Evolutionary conservation across 64 coral and sea anemone genomes (phyloP), one percentile per base, ranked within the genome.

Genomic region (Astreopora myriophthalma): DNA sequence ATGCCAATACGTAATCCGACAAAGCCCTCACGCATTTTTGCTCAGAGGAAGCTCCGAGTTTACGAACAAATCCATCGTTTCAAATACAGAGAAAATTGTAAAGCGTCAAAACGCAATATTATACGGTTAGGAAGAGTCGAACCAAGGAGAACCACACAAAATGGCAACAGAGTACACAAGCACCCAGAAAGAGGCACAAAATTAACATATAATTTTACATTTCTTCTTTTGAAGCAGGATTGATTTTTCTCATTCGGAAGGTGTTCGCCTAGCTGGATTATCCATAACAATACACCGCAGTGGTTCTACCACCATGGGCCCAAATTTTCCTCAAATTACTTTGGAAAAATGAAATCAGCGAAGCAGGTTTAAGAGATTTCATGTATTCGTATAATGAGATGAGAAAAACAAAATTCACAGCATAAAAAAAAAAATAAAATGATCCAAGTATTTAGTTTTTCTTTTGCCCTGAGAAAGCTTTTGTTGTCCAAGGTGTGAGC

Each of bases 401-500:
- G 55, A 3, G 19, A 75, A 75, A 55, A 48, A 30, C 10, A 17
- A 26, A 38, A 48, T 66, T 48, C 17, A 63, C 31, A 71, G 22
- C 71, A 68, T 62, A 80, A 24, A 38, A 81, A 19, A 3, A 55
- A 16, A 55, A 16, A 19, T 3, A 62, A 67, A 67, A 13, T 58
- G 33, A 69, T 70, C n/a, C 74, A 93, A 66, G 85, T 48, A 36
- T 38, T 92, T 8, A 86, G n/a, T 79, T 23, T 64, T 73, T 36
- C 69, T 17, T 57, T 88, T 60, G 22, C 51, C 51, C 31, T 40
- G 79, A 74, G 76, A 69, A 78, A 87, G 23, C 44, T 33, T 78
- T 82, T 89, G 85, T 94, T 89, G 48, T 94, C 36, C 57, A 76
- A 94, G 92, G 92, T 94, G 92, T 64, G 75, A 94, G 80, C 48